Evolutionary conservation across 2,888 invertebrate genomes (phyloP).

Genomic region (Agrilus mali): DNA sequence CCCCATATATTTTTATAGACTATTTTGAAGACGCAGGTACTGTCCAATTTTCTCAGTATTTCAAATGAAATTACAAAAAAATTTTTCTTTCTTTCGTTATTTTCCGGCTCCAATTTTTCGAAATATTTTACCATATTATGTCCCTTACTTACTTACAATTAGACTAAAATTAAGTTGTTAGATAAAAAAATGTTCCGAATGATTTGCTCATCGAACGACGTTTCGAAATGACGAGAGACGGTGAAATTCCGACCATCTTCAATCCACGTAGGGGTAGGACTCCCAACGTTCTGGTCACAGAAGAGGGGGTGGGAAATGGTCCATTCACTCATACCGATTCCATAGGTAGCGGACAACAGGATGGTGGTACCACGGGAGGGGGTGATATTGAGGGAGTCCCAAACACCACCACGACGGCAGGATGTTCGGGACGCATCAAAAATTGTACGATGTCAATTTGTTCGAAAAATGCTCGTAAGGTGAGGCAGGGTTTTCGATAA

Average conservation of each 20-base stretch:
- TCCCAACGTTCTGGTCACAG: conserved; percentile 31
- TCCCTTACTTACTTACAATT: too few relatives aligned
- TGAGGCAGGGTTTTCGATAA: conserved; percentile 23
- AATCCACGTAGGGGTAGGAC: conserved; percentile 43
- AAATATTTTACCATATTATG: too few relatives aligned
- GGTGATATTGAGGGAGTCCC: conserved; percentile 26
- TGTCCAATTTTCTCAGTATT: too few relatives aligned
- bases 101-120: too few relatives aligned
- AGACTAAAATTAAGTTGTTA: too few relatives aligned
- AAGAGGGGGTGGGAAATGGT: conserved; percentile 29
- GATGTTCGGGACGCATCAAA: conserved; percentile 34
- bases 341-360: conserved; percentile 26
- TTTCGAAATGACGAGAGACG: conserved; percentile 50
- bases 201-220: too few relatives aligned
- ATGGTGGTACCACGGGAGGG: conserved; percentile 29
- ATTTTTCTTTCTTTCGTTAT: too few relatives aligned
- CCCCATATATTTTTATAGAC: too few relatives aligned
- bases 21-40: too few relatives aligned
- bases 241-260: conserved; percentile 70
- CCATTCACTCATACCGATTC: conserved; percentile 30
- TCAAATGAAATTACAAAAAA: too few relatives aligned
- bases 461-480: conserved; percentile 73
- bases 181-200: too few relatives aligned
- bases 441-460: conserved; percentile 65
- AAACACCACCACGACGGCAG: conserved; percentile 35